Base-by-base conservation (phyloP, 1,140 invertebrate species). In the Kradibia gibbosae region DNA sequence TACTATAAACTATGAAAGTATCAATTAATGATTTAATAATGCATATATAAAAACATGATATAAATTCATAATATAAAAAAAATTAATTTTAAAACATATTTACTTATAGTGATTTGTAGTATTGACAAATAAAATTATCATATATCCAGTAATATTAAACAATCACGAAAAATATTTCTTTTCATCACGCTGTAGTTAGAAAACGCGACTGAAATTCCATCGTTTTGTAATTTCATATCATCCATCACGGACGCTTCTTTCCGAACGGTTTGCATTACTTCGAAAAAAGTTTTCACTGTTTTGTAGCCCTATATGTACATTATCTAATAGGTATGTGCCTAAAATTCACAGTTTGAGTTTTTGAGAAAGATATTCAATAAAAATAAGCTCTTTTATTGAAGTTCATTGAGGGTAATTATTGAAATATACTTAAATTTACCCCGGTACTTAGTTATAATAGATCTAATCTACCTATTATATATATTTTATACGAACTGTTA, bases 141-240 rank as follows among this genome's bases (percentile, higher is more conserved):
- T 7, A 34, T 20, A 50, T 50, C 28, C 1, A 20, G 17, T 42
- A 42, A 42, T 22, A n/a, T 60, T 73, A 22, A 11, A 34, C 28
- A 60, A 17, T 15, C n/a, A 28, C 28, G 53, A 7, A 42, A 42
- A 36, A 57, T 15, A 70, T 70, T 55, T 3, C 22, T 42, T 42
- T 74, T 17, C 25, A 1, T 22, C 20, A n/a, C 28, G 4, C 17
- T 77, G 80, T 48, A 74, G 80, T 81, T 53, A n/a, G n/a, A 42
- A 65, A 0, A 25, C n/a, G 39, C 36, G n/a, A 5, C 36, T 81
- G 80, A 71, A 77, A 81, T 72, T 71, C 53, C 34, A 81, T 81
- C 76, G 71, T 81, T 81, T 77, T 36, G 25, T 28, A 77, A 77
- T 81, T 81, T 31, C 25, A 34, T 76, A 17, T 71, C 48, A 8